phyloP scores from a whole-genome alignment of 2,797 vertebrate species.

The Capromys pilorides region DNA sequence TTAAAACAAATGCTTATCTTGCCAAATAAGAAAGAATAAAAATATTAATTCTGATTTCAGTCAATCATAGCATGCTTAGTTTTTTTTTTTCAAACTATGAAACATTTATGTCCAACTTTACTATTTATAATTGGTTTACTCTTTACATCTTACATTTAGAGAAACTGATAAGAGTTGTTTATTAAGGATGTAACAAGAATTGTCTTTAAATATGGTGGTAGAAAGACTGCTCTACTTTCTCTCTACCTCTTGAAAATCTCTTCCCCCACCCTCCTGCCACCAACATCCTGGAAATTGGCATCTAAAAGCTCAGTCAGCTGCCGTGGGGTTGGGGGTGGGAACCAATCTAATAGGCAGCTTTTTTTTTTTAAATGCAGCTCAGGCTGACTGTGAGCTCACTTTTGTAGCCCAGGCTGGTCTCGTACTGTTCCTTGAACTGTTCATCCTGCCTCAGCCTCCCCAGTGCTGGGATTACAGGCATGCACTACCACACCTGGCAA shows the following conservation, averaged over 20 bases:
- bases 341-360: background rate
- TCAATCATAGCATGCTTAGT: background rate
- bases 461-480: too few relatives aligned
- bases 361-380: too few relatives aligned
- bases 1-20: slow-evolving; percentile 60
- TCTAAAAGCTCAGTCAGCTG: background rate
- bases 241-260: slow-evolving; percentile 7
- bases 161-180: slow-evolving; percentile 33
- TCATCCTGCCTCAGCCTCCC: too few relatives aligned
- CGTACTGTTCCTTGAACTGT: too few relatives aligned
- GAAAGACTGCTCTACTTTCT: slow-evolving; percentile 27
- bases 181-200: slow-evolving; percentile 21
- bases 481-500: too few relatives aligned
- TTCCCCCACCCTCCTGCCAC: rapidly evolving
- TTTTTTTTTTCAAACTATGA: slow-evolving; percentile 18
- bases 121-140: slow-evolving; percentile 43
- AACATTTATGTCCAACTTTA: slow-evolving; percentile 39
- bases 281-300: background rate
- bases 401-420: too few relatives aligned
- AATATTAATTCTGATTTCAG: slow-evolving; percentile 65
- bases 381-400: too few relatives aligned
- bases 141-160: background rate
- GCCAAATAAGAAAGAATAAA: slow-evolving; percentile 64
- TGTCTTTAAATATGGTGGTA: slow-evolving; percentile 26
- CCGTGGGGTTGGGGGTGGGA: background rate